These are phyloP conservation scores for Rhinoptilus africanus DNA, from an alignment of 2,113 vertebrate species.

Conservation along the genomic window DNA sequence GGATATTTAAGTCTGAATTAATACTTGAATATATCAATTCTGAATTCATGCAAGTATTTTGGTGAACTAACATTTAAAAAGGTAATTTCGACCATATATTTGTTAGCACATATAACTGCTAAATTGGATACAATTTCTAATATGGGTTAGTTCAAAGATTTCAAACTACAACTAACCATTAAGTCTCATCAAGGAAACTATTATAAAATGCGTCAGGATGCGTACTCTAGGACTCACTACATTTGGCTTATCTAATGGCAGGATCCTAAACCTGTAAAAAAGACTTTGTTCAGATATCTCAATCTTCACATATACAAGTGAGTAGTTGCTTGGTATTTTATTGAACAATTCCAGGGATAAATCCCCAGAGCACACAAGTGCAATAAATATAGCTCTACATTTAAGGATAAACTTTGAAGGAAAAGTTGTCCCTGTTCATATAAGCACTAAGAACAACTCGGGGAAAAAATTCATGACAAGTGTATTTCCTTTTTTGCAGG, in stretches of 20 bases:
- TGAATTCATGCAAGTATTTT: not conserved
- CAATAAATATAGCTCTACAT: not conserved
- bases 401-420: not conserved
- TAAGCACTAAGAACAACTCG: not conserved
- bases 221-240: not conserved
- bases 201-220: not conserved
- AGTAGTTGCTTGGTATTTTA: not conserved
- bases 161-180: not conserved
- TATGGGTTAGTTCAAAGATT: not conserved
- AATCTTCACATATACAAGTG: not conserved
- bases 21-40: not conserved
- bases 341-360: not conserved
- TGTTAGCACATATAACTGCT: not conserved
- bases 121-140: not conserved
- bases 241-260: not conserved
- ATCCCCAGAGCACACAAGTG: not conserved
- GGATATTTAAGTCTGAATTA: not conserved
- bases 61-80: not conserved
- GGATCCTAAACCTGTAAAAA: not conserved
- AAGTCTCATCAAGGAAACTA: not conserved
- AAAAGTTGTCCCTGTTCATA: not conserved
- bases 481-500: not conserved
- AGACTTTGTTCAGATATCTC: not conserved
- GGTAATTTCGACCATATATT: not conserved
- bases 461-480: not conserved